phyloP scores from a whole-genome alignment of 1,140 invertebrate genomes.

The Drosophila kanapiae region DNA sequence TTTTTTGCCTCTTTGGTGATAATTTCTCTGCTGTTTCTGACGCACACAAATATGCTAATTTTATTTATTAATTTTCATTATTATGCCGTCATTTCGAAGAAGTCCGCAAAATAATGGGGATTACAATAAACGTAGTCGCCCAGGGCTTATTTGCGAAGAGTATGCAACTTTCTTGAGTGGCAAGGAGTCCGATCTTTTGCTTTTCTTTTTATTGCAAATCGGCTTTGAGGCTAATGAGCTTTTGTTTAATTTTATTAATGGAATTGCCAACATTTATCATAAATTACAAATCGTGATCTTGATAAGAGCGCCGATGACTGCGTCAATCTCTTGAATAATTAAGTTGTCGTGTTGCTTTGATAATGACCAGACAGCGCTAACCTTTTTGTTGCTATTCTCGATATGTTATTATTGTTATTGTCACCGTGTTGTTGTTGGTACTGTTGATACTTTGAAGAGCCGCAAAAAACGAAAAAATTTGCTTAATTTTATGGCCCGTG shows the following conservation, averaged over 20 bases:
- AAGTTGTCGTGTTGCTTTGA: conserved; percentile 76
- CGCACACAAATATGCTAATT: conserved; percentile 1
- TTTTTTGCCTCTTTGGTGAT: neutral
- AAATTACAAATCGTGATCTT: conserved; percentile 81
- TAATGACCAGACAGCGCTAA: conserved; percentile 38
- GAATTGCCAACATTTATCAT: conserved; percentile 82
- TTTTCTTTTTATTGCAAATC: conserved; percentile 50
- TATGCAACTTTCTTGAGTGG: conserved; percentile 13
- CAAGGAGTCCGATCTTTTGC: conserved; percentile 24
- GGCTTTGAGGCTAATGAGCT: conserved; percentile 72
- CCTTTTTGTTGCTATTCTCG: conserved; percentile 15
- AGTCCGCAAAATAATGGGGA: neutral
- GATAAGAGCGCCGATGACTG: conserved; percentile 64
- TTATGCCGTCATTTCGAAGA: neutral
- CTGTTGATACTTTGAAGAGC: conserved; percentile 71
- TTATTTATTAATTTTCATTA: neutral
- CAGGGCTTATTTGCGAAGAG: neutral
- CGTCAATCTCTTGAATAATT: conserved; percentile 71
- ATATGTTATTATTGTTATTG: conserved; percentile 24
- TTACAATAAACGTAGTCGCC: neutral
- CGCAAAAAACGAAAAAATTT: conserved; percentile 65
- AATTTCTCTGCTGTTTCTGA: neutral
- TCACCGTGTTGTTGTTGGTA: conserved; percentile 24
- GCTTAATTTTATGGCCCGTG: conserved; percentile 70
- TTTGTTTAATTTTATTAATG: conserved; percentile 82